Conservation (phyloP, 2,113 vertebrate genomes). For the Myiozetetes cayanensis region DNA sequence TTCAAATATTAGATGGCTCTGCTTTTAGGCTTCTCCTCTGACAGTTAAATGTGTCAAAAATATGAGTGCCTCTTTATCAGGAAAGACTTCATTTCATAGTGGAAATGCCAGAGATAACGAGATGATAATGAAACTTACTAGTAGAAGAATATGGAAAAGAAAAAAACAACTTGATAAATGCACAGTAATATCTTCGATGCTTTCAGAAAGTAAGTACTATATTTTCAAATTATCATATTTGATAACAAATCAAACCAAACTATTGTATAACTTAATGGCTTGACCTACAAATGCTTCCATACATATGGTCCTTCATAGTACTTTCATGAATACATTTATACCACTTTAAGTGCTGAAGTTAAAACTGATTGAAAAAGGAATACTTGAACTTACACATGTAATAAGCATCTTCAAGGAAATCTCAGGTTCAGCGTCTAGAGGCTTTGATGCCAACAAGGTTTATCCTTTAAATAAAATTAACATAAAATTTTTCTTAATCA, state of each 20-base stretch:
- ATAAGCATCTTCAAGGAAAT: background rate
- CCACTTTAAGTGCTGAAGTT: background rate
- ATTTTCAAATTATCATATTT: background rate
- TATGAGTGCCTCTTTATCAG: background rate
- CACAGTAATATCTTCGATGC: background rate
- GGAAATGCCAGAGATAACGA: background rate
- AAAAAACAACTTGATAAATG: background rate
- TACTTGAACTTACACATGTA: background rate
- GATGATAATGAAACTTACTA: background rate
- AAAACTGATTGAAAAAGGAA: background rate
- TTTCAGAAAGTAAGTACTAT: background rate
- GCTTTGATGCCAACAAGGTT: background rate
- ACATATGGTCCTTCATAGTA: background rate
- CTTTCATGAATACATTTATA: background rate
- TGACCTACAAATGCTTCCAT: background rate
- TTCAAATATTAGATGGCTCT: background rate
- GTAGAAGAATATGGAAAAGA: background rate
- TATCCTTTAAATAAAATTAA: background rate
- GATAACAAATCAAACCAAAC: background rate
- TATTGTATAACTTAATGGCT: background rate
- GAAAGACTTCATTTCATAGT: background rate
- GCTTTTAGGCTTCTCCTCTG: background rate
- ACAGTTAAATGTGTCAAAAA: background rate
- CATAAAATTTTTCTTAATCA: background rate
- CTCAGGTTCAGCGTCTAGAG: background rate